A percentile compares a stretch with the other conserved stretches of the same genome.
phyloP scores from a whole-genome alignment of 2,113 vertebrate species.

The Oncorhynchus masou region DNA sequence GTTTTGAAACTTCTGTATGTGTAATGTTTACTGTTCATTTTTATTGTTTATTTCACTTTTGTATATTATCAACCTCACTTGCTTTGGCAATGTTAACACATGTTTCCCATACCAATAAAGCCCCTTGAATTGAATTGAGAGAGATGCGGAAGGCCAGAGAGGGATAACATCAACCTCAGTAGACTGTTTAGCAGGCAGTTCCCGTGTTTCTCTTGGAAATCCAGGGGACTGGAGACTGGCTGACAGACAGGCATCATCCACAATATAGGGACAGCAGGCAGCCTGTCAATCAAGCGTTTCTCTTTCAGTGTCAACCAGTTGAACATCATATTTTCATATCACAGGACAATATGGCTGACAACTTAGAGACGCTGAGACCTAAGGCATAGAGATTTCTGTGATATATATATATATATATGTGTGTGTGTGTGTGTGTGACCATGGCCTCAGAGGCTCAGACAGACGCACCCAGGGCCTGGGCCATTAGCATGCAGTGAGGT shows the following conservation, averaged over 20 bases:
- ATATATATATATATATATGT: not conserved
- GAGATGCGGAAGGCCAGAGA: not conserved
- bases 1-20: too few species aligned
- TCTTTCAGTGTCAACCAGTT: too few species aligned
- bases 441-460: conserved; percentile 35
- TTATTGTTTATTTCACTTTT: too few species aligned
- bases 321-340: conserved; percentile 11
- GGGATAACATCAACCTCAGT: not conserved
- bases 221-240: conserved; percentile 33
- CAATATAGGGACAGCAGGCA: conserved; percentile 16
- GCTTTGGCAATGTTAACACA: too few species aligned
- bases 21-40: too few species aligned
- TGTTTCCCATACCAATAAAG: too few species aligned
- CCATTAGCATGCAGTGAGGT: conserved; percentile 49
- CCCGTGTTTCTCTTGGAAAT: conserved; percentile 14
- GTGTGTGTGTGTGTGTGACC: not conserved
- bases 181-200: not conserved
- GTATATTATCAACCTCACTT: too few species aligned
- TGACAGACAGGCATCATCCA: conserved; percentile 11
- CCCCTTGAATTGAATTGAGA: too few species aligned
- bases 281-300: conserved; percentile 52
- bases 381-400: not conserved
- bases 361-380: not conserved
- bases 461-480: conserved; percentile 40
- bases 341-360: conserved; percentile 7